A percentile compares a stretch with the other conserved stretches of the same genome.
Evolutionary conservation across 2,888 invertebrate species (phyloP).

Genomic region (Lasioglossum morio): DNA sequence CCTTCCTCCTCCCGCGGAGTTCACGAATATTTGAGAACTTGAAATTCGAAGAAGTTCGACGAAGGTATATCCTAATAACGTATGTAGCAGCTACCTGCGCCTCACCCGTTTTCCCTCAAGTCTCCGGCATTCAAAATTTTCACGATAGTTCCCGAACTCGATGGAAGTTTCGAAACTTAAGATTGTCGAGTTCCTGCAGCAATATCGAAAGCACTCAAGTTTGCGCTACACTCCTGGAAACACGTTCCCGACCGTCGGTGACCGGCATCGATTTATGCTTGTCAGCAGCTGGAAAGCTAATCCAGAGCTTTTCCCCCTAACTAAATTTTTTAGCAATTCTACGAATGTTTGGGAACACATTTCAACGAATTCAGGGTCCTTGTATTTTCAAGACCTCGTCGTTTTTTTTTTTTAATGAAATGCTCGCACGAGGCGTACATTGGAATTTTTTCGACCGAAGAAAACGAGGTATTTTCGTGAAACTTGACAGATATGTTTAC

Average conservation of each 20-base stretch:
- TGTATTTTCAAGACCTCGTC: not conserved
- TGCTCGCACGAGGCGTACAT: not conserved
- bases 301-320: not conserved
- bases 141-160: conserved; percentile 1
- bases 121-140: conserved; percentile 2
- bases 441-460: not conserved
- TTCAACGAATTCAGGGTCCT: not conserved
- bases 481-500: not conserved
- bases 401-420: not conserved
- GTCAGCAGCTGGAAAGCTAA: not conserved
- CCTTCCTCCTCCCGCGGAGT: not conserved
- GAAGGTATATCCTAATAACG: conserved; percentile 7
- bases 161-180: not conserved
- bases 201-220: not conserved
- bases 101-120: not conserved
- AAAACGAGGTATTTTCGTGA: not conserved
- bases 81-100: not conserved
- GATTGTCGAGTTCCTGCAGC: conserved; percentile 10
- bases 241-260: not conserved
- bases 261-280: conserved; percentile 5
- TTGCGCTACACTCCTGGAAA: conserved; percentile 3
- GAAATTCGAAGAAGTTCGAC: not conserved
- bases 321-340: not conserved
- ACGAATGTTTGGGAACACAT: not conserved
- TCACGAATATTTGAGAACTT: not conserved